A percentile compares a stretch with the other conserved stretches of the same genome.
These are phyloP conservation scores for Aphidius colemani DNA, from an alignment of 2,888 invertebrate genomes.

Conservation along the genomic window DNA sequence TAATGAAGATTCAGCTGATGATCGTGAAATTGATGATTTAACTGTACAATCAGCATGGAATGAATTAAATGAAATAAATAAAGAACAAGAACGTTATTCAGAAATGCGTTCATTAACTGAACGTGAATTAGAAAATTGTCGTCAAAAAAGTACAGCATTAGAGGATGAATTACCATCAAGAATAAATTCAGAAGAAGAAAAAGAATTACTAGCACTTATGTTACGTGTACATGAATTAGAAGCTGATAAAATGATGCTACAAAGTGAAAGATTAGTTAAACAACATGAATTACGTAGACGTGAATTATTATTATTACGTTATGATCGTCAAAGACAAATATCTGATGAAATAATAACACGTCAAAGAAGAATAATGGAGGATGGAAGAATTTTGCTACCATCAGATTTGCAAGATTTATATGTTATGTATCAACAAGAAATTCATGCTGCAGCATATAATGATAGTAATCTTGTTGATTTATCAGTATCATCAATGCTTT, in stretches of 20 bases:
- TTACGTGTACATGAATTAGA: constrained; percentile 92
- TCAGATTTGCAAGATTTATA: constrained; percentile 80
- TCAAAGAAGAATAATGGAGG: constrained; percentile 84
- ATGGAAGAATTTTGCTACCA: constrained; percentile 72
- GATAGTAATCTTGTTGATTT: constrained; percentile 67
- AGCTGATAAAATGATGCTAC: constrained; percentile 90
- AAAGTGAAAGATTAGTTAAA: constrained; percentile 82
- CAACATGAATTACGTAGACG: constrained; percentile 85
- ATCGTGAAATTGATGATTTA: constrained; percentile 65
- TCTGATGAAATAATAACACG: constrained; percentile 91
- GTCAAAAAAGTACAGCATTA: constrained; percentile 76
- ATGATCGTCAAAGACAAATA: constrained; percentile 82
- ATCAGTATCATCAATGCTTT: constrained; percentile 43
- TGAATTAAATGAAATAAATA: constrained; percentile 81
- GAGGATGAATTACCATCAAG: constrained; percentile 88
- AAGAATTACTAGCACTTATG: constrained; percentile 84
- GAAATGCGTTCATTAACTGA: constrained; percentile 77
- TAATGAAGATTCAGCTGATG: constrained; percentile 49
- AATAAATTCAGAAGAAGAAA: constrained; percentile 86
- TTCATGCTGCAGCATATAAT: constrained; percentile 79
- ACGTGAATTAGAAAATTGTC: constrained; percentile 79
- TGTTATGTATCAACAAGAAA: constrained; percentile 83
- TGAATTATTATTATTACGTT: constrained; percentile 80
- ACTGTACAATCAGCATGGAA: constrained; percentile 83
- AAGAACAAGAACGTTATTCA: constrained; percentile 82